Evolutionary conservation across 2,888 invertebrate species (phyloP).

Genomic region (Sphaerophoria taeniata): DNA sequence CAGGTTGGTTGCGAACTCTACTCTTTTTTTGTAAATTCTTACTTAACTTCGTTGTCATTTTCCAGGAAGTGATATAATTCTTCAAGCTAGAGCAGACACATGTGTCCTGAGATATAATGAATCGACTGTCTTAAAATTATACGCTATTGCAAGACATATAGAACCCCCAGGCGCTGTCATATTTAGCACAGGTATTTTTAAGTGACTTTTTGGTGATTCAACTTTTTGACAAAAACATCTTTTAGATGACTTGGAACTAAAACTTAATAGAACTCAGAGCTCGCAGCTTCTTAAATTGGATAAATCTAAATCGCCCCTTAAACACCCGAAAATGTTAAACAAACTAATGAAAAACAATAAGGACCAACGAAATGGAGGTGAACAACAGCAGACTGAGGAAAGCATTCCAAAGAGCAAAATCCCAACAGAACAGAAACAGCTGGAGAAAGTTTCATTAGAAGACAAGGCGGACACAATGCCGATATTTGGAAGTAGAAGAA

Average conservation of each 20-base stretch:
- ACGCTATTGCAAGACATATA: conserved; percentile 86
- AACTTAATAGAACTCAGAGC: conserved; percentile 82
- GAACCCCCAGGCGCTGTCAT: conserved; percentile 89
- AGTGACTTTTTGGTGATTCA: neutral
- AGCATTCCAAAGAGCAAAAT: conserved; percentile 47
- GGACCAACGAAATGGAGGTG: conserved; percentile 76
- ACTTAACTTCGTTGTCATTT: conserved; percentile 12
- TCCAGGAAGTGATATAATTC: conserved; percentile 81
- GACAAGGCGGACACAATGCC: conserved; percentile 44
- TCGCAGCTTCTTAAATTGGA: conserved; percentile 77
- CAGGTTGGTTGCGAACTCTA: conserved; percentile 76
- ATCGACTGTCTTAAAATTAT: conserved; percentile 86
- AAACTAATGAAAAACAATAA: conserved; percentile 79
- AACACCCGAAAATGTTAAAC: conserved; percentile 82
- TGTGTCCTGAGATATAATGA: conserved; percentile 89
- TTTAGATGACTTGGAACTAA: conserved; percentile 81
- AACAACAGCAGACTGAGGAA: conserved; percentile 55
- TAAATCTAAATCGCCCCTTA: conserved; percentile 79
- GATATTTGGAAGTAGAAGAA: conserved; percentile 25
- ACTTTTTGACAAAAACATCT: neutral
- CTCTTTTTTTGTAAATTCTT: neutral
- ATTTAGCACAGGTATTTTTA: conserved; percentile 86
- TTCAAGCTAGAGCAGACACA: conserved; percentile 85
- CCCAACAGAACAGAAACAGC: conserved; percentile 29
- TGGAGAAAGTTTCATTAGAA: conserved; percentile 22